Base-by-base conservation (phyloP, 2,888 invertebrate genomes). In the Cinara cedri region DNA sequence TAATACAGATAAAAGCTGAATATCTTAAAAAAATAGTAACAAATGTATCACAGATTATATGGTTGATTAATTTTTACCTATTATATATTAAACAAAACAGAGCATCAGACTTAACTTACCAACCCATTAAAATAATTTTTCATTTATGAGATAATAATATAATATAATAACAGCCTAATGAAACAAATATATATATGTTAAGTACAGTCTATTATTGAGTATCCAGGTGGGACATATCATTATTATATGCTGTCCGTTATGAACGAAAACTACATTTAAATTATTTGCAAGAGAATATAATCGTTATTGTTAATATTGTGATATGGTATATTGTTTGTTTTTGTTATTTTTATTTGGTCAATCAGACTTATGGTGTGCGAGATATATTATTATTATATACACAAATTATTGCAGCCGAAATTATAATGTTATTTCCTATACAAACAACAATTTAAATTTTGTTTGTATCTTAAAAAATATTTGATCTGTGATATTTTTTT, bases 1-100 rank as follows among this genome's bases (percentile, higher is more conserved):
- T 62, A 78, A 70, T 70, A 78, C 21, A 60, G 78, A 78, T 78
- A 78, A 70, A 78, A 78, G 78, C 78, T 70, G 78, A 70, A 78
- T 78, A 78, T 62, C 78, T 78, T 78, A 78, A 78, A 78, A 78
- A 78, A 78, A 78, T 78, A 78, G 78, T 78, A 78, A 78, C 78
- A 78, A 78, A 78, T n/a, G 62, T 78, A 78, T 78, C 78, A 78
- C 78, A 78, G 78, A 78, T 78, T 78, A 78, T 51, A 78, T 78
- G 78, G 78, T 78, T 78, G 78, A 78, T 78, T 78, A 78, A 78
- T 68, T 78, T 78, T 78, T 70, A 78, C 70, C 68, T 78, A 78
- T 70, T 34, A 68, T 78, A 34, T 4, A 34, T 4, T n/a, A 78
- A 78, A 78, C 34, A 78, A 78, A 78, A 78, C 78, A 78, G 70